Conservation (phyloP, 2,888 invertebrate species). For the Ectropis crepuscularia region DNA sequence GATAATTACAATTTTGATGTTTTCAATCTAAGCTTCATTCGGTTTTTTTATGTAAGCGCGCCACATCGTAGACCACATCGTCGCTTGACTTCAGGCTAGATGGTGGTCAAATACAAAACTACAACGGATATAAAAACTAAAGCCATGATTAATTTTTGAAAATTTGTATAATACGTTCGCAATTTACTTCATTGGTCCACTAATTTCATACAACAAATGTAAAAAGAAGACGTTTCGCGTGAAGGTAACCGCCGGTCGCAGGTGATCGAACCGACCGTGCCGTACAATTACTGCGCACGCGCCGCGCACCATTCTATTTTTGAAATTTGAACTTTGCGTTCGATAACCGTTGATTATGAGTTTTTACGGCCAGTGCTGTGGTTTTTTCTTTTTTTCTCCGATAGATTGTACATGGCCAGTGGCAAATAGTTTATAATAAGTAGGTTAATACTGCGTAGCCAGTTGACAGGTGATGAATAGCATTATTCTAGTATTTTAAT, state of each 20-base stretch:
- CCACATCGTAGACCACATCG: too few relatives aligned
- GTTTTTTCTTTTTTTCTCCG: slow-evolving; percentile 13
- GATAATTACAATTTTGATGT: too few relatives aligned
- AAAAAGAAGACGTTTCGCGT: slow-evolving; percentile 61
- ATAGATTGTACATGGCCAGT: slow-evolving; percentile 16
- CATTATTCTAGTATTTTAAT: too few relatives aligned
- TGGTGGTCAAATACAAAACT: too few relatives aligned
- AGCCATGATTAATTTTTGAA: too few relatives aligned
- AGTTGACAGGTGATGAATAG: slow-evolving; percentile 15
- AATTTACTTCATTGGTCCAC: slow-evolving; percentile 9
- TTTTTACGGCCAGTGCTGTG: slow-evolving; percentile 36
- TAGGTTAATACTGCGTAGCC: slow-evolving; percentile 17
- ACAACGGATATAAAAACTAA: too few relatives aligned
- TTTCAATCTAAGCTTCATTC: too few relatives aligned
- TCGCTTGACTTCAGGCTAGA: too few relatives aligned
- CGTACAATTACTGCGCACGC: slow-evolving; percentile 55
- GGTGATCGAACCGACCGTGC: slow-evolving; percentile 55
- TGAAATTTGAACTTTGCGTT: slow-evolving; percentile 57
- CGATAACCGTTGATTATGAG: slow-evolving; percentile 49
- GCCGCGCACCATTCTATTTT: slow-evolving; percentile 63
- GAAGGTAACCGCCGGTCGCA: slow-evolving; percentile 52
- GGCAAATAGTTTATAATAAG: slow-evolving; percentile 30
- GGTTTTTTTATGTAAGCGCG: too few relatives aligned
- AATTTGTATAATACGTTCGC: neutral
- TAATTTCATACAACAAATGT: slow-evolving; percentile 17